Base-by-base conservation (phyloP, 2,888 invertebrate genomes). In the Macropis europaea region DNA sequence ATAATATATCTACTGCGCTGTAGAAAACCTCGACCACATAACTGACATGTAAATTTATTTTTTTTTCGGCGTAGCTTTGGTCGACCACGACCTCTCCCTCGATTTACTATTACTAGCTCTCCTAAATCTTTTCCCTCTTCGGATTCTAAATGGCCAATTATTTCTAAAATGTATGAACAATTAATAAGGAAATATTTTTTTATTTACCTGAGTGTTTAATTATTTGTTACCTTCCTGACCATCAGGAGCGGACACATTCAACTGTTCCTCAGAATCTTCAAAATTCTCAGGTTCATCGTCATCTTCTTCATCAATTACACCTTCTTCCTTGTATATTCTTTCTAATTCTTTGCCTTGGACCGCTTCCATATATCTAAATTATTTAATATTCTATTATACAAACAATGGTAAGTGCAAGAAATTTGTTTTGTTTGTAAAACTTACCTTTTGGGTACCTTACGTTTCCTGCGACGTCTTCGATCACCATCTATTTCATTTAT, bases 281-380 rank as follows among this genome's bases (percentile, higher is more conserved):
- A 71, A 38, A 11, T 61, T 60, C 19, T 77, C 73, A 9, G 54
- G 59, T 9, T 76, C 69, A 30, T 77, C 76, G 2, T 78, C 77
- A 11, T 88, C 85, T 24, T 93, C 93, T 30, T 92, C 93, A 61
- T 94, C 94, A 24, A 93, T 93, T 9, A 95, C 92, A 0, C 95
- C 95, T 88, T 94, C 94, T 83, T 95, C 94, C 81, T 92, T 92
- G 79, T 95, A 94, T 77, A 95, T 94, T 76, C 93, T 91, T 82
- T 95, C 95, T 52, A 95, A 90, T 88, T 95, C 95, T 87, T 94
- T 94, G 3, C 95, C 95, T 92, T 95, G 90, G 22, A 87, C 90
- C 43, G 90, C 89, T 82, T 90, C 90, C 79, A 87, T 88, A 69
- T 88, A 91, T 71, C 90, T 90, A 59, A 54, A 32, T 28, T n/a